Base-by-base conservation (phyloP, 2,888 invertebrate genomes). In the Tetranychus truncatus region DNA sequence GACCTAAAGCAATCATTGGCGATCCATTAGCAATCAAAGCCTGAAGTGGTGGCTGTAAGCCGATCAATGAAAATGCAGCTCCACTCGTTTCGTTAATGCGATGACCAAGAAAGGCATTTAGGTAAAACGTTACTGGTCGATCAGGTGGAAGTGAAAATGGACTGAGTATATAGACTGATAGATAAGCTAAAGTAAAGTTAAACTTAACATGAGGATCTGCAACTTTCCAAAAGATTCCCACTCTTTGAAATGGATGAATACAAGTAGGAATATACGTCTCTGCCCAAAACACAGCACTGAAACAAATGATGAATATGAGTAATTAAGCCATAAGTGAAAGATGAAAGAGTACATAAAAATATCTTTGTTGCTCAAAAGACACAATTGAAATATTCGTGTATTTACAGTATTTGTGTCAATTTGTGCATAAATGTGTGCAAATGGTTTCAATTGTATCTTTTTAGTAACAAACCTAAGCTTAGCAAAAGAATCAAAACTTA, bases 181-280 rank as follows among this genome's bases (percentile, higher is more conserved):
- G 72, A 67, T 72, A 65, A 7, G 71, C 45, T 46, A 74, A n/a
- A 5, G n/a, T 44, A 45, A 77, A 73, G 11, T 77, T 77, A 65
- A 77, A 77, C 21, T 24, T 9, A 21, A 77, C 73, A 44, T n/a
- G 21, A 3, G 77, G 76, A 45, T 77, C 76, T 46, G 8, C 74
- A 9, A 74, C 76, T 66, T 73, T 67, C 77, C 77, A 77, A 15
- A 55, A 76, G 0, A 75, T 7, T n/a, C 76, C 72, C 18, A 77
- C 55, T 74, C 67, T 74, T 74, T 76, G n/a, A 55, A 71, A 74
- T 4, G 77, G 77, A 34, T 69, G 73, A 11, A 77, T 72, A 74
- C 77, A 77, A 18, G 72, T 74, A 4, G 76, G 77, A 1, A 77
- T 74, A n/a, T 73, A 71, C 6, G 76, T 45, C 15, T 77, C 77